Base-by-base conservation (phyloP, 2,113 vertebrate genomes). In the Rissa tridactyla region DNA sequence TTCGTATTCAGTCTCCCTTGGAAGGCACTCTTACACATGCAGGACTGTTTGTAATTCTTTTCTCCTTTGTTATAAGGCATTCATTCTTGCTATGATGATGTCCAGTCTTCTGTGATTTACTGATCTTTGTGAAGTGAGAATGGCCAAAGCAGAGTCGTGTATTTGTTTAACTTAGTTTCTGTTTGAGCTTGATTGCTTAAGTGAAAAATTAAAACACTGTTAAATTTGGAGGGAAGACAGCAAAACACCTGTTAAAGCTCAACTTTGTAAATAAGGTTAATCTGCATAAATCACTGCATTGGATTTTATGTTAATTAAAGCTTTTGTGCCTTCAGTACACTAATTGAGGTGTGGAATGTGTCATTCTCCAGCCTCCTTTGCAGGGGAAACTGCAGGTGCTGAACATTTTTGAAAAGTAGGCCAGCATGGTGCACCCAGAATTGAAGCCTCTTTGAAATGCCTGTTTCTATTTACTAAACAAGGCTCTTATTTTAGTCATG, bases 261-360 rank as follows among this genome's bases (percentile, higher is more conserved):
- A 91, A 62, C 46, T 87, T 92, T 46, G 57, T 73, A 89, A 97
- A 96, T 89, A 92, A 87, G 66, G 73, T 85, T 94, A 94, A 92
- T 96, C 69, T 87, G 84, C 95, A 92, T 97, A 95, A 96, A 88
- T 72, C 26, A 61, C 49, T 72, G 54, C 77, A 82, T 66, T 86
- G 84, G 72, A 57, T 79, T 76, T 91, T 82, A 92, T 91, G 92
- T 88, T 96, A 95, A 96, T 96, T 82, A 88, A 95, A 88, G 54
- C 88, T 80, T 97, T 95, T 95, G 91, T 97, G 80, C 83, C 69
- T 78, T 86, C 82, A 92, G 57, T 75, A 71, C 65, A 40, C 80
- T 94, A 96, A 95, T 81, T 96, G 82, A 96, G 85, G 62, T 86
- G 65, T 82, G 82, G 95, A 93, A 96, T 93, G 86, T 82, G 73